phyloP scores from a whole-genome alignment of 2,888 invertebrate species.

The Tortricodes alternella region DNA sequence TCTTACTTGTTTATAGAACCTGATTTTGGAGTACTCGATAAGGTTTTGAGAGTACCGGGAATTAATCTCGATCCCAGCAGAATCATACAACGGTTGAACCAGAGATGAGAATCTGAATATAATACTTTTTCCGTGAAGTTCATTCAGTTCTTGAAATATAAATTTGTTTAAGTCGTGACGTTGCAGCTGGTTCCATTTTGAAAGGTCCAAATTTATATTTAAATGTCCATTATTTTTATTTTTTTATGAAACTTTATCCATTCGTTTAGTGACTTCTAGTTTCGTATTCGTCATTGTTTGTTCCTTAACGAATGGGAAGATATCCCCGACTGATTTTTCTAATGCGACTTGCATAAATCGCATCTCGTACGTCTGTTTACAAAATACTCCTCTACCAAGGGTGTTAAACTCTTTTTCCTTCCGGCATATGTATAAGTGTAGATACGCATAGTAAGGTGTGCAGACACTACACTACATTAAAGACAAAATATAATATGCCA shows the following conservation, averaged over 20 bases:
- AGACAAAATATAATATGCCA: no score
- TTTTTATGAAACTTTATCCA: no score
- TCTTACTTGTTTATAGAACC: background rate
- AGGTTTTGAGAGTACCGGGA: background rate
- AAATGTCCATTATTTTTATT: no score
- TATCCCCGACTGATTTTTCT: background rate
- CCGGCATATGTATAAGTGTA: no score
- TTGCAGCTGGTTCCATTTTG: background rate
- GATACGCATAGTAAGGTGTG: no score
- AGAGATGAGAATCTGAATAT: background rate
- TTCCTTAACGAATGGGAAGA: no score
- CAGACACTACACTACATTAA: no score
- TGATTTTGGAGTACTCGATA: background rate
- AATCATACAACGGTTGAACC: background rate
- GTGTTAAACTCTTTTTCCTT: no score
- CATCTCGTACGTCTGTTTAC: background rate
- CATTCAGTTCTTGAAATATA: background rate
- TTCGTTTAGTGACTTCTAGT: no score
- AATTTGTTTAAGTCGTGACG: background rate
- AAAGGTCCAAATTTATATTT: no score
- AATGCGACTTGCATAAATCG: background rate
- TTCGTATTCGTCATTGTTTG: no score
- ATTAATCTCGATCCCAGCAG: background rate
- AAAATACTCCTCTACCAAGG: no score
- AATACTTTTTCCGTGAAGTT: background rate